phyloP scores from a whole-genome alignment of 2,888 invertebrate species.

The Drosophila conformis region DNA sequence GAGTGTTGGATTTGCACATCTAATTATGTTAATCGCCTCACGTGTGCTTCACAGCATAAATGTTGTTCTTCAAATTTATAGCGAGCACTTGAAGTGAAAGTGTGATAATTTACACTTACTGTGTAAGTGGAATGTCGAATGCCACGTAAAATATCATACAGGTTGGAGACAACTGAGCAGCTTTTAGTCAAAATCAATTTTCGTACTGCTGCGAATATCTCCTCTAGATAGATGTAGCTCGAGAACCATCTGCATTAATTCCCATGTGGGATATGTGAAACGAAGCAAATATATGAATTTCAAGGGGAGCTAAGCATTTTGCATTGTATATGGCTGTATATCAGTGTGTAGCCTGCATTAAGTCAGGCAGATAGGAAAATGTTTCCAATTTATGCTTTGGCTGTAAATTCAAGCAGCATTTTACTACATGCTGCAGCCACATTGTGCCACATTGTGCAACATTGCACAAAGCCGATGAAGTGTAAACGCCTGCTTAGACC shows the following conservation, averaged over 20 bases:
- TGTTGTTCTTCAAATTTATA: conserved; percentile 23
- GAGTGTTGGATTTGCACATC: conserved; percentile 42
- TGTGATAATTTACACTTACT: conserved; percentile 22
- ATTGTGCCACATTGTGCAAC: conserved; percentile 28
- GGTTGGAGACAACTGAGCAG: not conserved
- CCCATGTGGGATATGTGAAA: not conserved
- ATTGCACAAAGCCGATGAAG: conserved; percentile 35
- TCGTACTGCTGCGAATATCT: not conserved
- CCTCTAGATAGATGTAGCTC: not conserved
- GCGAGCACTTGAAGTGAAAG: conserved; percentile 17
- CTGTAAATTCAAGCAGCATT: conserved; percentile 2
- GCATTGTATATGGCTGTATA: not conserved
- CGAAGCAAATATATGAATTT: conserved; percentile 4
- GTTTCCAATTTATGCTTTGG: no score
- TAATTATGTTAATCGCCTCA: conserved; percentile 55
- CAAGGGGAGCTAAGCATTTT: not conserved
- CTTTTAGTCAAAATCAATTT: not conserved
- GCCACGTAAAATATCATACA: no score
- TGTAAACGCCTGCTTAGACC: conserved; percentile 6
- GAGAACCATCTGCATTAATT: not conserved
- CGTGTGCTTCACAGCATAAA: conserved; percentile 33
- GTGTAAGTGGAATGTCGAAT: no score
- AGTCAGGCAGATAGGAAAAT: not conserved
- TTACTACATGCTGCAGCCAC: conserved; percentile 24
- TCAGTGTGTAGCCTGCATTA: not conserved